Conservation (phyloP, 2,888 invertebrate genomes). For the Polyommatus icarus region DNA sequence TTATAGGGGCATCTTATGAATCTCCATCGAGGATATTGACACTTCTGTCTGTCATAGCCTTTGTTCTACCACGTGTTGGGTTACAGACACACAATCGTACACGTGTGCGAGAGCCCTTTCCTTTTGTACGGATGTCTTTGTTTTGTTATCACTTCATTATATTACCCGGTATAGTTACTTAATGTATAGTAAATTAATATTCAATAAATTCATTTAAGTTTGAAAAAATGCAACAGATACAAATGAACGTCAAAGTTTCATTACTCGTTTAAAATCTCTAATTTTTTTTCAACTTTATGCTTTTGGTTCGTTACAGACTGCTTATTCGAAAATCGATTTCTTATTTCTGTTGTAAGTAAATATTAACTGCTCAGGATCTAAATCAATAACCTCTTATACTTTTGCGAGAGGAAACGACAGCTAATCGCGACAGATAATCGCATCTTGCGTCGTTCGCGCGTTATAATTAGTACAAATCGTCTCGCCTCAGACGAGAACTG, state of each 20-base stretch:
- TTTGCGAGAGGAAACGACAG: conserved; percentile 37
- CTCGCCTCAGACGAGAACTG: conserved; percentile 50
- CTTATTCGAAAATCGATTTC: neutral
- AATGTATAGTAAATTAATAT: neutral
- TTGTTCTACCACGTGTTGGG: conserved; percentile 70
- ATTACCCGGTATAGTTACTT: conserved; percentile 13
- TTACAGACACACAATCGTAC: conserved; percentile 60
- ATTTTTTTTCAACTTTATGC: neutral
- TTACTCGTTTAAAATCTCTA: too few relatives aligned
- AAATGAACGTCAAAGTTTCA: neutral
- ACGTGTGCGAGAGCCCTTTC: conserved; percentile 55
- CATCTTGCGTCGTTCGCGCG: conserved; percentile 72
- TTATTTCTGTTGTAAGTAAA: neutral
- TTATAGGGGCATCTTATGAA: conserved; percentile 75
- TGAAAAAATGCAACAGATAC: neutral
- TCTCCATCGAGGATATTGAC: conserved; percentile 70
- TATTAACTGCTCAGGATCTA: neutral
- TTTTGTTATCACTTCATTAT: conserved; percentile 34
- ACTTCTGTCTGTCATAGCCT: conserved; percentile 68
- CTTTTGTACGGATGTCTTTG: conserved; percentile 37
- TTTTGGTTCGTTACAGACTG: neutral
- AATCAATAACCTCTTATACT: conserved; percentile 22
- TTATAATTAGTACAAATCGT: conserved; percentile 80
- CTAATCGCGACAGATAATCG: conserved; percentile 68
- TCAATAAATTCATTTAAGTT: neutral